These are phyloP conservation scores for Actenoides lindsayi DNA, from an alignment of 2,113 vertebrate species.

Conservation along the genomic window DNA sequence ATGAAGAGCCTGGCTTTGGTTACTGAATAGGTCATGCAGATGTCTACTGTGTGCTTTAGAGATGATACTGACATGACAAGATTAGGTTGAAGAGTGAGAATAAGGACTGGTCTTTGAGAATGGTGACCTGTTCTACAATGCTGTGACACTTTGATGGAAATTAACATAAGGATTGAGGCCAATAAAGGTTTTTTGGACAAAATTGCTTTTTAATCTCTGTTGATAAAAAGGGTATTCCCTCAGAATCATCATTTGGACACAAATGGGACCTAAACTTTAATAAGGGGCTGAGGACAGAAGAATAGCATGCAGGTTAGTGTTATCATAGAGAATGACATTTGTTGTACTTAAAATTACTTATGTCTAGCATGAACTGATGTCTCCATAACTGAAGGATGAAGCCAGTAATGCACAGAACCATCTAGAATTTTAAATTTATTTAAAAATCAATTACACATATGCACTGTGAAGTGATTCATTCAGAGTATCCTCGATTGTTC, in stretches of 20 bases:
- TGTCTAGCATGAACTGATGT: not conserved
- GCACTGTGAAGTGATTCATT: not conserved
- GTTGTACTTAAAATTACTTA: not conserved
- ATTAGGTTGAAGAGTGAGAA: not conserved
- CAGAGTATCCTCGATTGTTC: not conserved
- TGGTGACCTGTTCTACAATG: not conserved
- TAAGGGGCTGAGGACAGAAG: not conserved
- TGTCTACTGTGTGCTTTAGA: not conserved
- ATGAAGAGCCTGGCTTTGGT: not conserved
- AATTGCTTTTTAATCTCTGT: not conserved
- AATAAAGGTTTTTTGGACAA: accelerated
- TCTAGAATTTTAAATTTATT: not conserved
- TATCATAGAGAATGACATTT: not conserved
- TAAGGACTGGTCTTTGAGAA: not conserved
- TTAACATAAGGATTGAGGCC: not conserved
- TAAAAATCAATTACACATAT: not conserved
- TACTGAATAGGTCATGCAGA: not conserved
- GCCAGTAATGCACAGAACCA: not conserved
- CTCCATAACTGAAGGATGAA: not conserved
- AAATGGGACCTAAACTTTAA: not conserved
- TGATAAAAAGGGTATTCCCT: not conserved
- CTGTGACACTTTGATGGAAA: not conserved
- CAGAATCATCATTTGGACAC: not conserved
- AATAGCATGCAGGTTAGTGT: not conserved
- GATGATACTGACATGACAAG: not conserved